Evolutionary conservation across 2,888 invertebrate species (phyloP).

Genomic region (Eudasyphora cyanicolor): DNA sequence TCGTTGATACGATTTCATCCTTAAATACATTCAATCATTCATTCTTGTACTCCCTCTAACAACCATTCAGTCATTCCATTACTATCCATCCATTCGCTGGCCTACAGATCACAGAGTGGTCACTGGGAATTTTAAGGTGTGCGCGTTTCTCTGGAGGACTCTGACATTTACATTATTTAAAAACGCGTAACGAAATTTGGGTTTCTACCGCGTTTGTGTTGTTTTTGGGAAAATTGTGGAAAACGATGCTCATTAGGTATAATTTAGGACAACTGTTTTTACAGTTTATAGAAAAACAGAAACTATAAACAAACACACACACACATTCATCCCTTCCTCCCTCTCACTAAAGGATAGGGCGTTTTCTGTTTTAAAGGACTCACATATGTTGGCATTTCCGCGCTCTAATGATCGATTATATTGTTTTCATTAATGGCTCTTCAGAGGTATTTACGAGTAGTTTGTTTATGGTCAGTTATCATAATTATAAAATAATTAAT

Average conservation of each 20-base stretch:
- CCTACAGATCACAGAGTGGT: constrained; percentile 20
- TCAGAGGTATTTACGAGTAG: constrained; percentile 25
- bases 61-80: neutral
- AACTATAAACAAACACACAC: too few species aligned
- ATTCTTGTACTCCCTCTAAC: constrained; percentile 24
- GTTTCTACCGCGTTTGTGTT: constrained; percentile 23
- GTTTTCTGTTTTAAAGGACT: constrained; percentile 21
- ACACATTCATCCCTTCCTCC: constrained; percentile 25
- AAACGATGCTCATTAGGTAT: constrained; percentile 69
- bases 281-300: constrained; percentile 56
- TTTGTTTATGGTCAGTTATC: constrained; percentile 57
- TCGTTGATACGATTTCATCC: constrained; percentile 36
- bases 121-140: constrained; percentile 2
- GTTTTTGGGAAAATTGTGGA: constrained; percentile 62
- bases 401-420: constrained; percentile 62
- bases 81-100: neutral
- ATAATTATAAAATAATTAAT: constrained; percentile 60
- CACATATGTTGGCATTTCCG: constrained; percentile 57
- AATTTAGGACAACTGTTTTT: constrained; percentile 68
- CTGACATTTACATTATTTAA: constrained; percentile 27
- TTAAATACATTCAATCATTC: constrained; percentile 30
- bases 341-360: neutral
- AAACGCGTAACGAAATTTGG: constrained; percentile 52
- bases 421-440: constrained; percentile 46
- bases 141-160: constrained; percentile 51